Evolutionary conservation across 1,140 invertebrate genomes (phyloP).

Genomic region (Euwallacea fornicatus): DNA sequence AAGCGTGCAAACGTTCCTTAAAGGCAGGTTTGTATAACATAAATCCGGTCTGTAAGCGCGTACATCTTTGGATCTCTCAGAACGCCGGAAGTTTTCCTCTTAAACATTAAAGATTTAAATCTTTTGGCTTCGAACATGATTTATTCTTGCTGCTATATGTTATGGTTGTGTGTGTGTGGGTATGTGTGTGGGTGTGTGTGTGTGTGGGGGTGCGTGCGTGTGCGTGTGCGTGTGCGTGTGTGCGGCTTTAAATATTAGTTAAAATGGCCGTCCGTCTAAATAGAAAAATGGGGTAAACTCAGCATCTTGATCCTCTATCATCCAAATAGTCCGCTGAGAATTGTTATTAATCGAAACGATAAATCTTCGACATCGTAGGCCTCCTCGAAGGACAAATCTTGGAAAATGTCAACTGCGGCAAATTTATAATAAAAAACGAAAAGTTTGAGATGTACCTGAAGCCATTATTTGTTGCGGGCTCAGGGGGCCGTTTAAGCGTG

Average conservation of each 20-base stretch:
- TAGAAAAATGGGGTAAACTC: too few relatives aligned
- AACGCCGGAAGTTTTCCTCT: too few relatives aligned
- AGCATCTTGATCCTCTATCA: neutral
- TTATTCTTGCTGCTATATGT: too few relatives aligned
- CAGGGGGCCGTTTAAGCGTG: neutral
- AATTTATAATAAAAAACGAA: conserved; percentile 22
- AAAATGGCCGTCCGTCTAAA: too few relatives aligned
- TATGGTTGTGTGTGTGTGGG: too few relatives aligned
- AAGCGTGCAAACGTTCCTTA: neutral
- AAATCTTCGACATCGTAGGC: conserved; percentile 14
- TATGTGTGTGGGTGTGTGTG: too few relatives aligned
- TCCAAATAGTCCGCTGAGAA: neutral
- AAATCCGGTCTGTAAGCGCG: neutral
- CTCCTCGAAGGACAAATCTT: conserved; percentile 10
- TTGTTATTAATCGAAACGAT: conserved; percentile 17
- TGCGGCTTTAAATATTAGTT: too few relatives aligned
- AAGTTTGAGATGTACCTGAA: conserved; percentile 12
- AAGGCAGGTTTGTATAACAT: neutral
- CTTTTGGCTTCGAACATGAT: too few relatives aligned
- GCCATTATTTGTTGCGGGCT: conserved; percentile 11
- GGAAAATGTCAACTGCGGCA: conserved; percentile 20
- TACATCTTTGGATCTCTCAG: too few relatives aligned
- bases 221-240: too few relatives aligned
- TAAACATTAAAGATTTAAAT: too few relatives aligned
- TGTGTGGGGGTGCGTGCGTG: too few relatives aligned